Evolutionary conservation across 2,797 vertebrate genomes (phyloP).

Genomic region (Lutjanus argentimaculatus): DNA sequence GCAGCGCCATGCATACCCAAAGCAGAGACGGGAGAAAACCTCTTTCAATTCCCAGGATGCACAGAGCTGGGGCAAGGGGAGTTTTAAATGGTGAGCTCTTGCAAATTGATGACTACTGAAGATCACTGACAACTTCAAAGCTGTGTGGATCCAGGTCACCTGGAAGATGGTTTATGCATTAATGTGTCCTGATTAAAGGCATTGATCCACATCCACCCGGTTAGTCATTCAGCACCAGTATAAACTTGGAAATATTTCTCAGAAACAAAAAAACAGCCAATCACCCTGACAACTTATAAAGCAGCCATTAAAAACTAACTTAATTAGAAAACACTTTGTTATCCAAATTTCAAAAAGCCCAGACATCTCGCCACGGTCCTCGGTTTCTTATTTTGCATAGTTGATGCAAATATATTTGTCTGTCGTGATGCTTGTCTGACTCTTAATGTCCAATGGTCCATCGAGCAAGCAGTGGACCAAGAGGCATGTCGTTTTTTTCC

Average conservation of each 20-base stretch:
- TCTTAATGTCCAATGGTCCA: slow-evolving; percentile 53
- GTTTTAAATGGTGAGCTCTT: slow-evolving; percentile 76
- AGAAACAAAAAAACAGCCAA: slow-evolving; percentile 40
- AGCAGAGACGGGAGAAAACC: slow-evolving; percentile 52
- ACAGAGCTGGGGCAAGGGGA: slow-evolving; percentile 56
- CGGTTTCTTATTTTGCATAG: slow-evolving; percentile 56
- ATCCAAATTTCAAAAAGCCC: slow-evolving; percentile 42
- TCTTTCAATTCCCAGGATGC: slow-evolving; percentile 72
- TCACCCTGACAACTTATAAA: neutral
- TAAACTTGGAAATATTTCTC: slow-evolving; percentile 20
- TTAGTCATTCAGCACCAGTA: slow-evolving; percentile 18
- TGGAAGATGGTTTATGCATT: slow-evolving; percentile 71
- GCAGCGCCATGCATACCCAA: slow-evolving; percentile 58
- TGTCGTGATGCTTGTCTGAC: slow-evolving; percentile 61
- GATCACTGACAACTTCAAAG: slow-evolving; percentile 82
- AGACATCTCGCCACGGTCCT: slow-evolving; percentile 19
- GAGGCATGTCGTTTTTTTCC: slow-evolving; percentile 13
- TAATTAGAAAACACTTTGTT: slow-evolving; percentile 54
- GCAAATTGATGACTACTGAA: slow-evolving; percentile 81
- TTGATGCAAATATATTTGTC: slow-evolving; percentile 63
- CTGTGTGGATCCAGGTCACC: slow-evolving; percentile 79
- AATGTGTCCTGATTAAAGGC: slow-evolving; percentile 74
- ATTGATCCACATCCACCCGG: slow-evolving; percentile 55
- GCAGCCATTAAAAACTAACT: slow-evolving; percentile 4
- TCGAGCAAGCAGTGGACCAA: slow-evolving; percentile 56